phyloP scores from a whole-genome alignment of 2,797 vertebrate genomes.

The Silurus aristotelis region DNA sequence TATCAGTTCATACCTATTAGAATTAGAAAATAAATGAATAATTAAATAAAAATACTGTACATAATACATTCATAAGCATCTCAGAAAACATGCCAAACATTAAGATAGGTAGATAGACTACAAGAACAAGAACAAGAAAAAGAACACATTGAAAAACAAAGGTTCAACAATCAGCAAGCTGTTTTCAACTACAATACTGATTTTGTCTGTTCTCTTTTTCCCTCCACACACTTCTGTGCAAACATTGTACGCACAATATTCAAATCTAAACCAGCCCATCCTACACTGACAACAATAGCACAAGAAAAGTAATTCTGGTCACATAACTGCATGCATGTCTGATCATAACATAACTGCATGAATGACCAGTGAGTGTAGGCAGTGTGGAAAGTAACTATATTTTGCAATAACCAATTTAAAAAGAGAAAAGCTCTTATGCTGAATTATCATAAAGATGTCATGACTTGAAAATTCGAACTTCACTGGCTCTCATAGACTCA shows the following conservation, averaged over 20 bases:
- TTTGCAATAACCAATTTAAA: not conserved
- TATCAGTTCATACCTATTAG: not conserved
- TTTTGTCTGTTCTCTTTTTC: not conserved
- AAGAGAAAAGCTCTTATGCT: not conserved
- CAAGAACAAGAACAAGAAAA: not conserved
- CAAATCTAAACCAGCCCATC: not conserved
- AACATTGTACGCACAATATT: not conserved
- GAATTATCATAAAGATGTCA: not conserved
- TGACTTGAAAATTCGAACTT: not conserved
- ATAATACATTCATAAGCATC: not conserved
- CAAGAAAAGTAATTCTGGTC: too few species aligned
- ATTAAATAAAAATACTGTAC: too few species aligned
- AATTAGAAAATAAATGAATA: not conserved
- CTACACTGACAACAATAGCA: not conserved
- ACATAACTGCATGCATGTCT: too few species aligned
- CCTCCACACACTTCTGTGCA: not conserved
- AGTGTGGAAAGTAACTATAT: too few species aligned
- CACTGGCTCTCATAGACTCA: not conserved
- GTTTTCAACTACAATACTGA: not conserved
- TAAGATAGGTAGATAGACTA: not conserved
- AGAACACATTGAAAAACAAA: not conserved
- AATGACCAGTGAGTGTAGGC: not conserved
- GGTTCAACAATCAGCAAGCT: not conserved
- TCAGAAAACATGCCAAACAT: not conserved
- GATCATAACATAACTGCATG: too few species aligned